These are phyloP conservation scores for Drosophila melanogaster DNA, from an alignment of 1,140 invertebrate species.

Conservation along the genomic window DNA sequence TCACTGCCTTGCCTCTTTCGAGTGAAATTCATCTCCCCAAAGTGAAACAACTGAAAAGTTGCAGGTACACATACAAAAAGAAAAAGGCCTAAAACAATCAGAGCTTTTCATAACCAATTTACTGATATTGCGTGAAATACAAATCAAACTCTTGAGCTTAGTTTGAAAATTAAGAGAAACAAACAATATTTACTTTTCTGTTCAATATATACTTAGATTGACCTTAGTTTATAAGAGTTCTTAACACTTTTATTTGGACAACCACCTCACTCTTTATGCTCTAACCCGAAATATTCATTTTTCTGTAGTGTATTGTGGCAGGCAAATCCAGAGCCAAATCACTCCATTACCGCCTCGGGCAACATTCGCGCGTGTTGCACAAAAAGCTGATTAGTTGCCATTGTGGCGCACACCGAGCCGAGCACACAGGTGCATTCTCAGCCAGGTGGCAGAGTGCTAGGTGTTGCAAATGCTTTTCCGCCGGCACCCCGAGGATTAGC, in stretches of 20 bases:
- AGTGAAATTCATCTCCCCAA: conserved; percentile 30
- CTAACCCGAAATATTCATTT: too few species aligned
- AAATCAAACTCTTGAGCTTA: neutral
- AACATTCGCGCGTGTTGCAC: conserved; percentile 45
- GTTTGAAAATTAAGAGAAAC: neutral
- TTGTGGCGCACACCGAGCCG: conserved; percentile 29
- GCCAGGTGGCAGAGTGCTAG: conserved; percentile 6
- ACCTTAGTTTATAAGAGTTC: too few species aligned
- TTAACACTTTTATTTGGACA: too few species aligned
- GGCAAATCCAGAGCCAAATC: conserved; percentile 50
- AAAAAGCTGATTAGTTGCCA: conserved; percentile 76
- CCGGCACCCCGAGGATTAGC: conserved; percentile 23
- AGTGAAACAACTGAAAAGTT: conserved; percentile 51
- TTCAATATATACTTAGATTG: too few species aligned
- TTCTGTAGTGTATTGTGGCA: conserved; percentile 10
- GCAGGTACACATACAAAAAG: conserved; percentile 11
- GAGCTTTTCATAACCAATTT: neutral
- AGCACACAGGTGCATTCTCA: conserved; percentile 12
- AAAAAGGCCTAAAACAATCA: neutral
- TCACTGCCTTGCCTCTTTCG: conserved; percentile 46
- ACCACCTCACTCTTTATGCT: too few species aligned
- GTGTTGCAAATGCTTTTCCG: conserved; percentile 32
- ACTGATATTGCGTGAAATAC: too few species aligned
- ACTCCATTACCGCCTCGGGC: conserved; percentile 67
- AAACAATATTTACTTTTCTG: neutral